These are phyloP conservation scores for Agrypnus murinus DNA, from an alignment of 2,888 invertebrate species.

Conservation along the genomic window DNA sequence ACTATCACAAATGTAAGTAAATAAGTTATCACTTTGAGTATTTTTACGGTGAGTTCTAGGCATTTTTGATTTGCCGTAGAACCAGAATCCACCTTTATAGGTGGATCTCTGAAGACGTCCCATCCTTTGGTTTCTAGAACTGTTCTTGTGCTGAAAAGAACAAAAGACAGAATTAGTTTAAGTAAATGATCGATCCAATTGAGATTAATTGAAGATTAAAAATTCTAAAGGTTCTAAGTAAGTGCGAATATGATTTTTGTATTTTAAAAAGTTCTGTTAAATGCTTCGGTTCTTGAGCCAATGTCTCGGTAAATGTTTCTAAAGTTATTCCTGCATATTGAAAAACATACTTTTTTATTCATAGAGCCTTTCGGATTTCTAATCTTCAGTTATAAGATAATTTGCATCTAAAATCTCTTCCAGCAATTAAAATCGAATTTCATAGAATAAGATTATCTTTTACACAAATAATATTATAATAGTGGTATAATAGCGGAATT, in stretches of 20 bases:
- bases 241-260: slow-evolving; percentile 19
- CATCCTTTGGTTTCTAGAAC: slow-evolving; percentile 94
- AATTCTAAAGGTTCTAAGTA: no score
- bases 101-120: slow-evolving; percentile 97
- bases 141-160: slow-evolving; percentile 82
- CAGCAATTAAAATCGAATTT: not conserved
- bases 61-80: slow-evolving; percentile 92
- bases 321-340: no score
- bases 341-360: no score
- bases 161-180: not conserved
- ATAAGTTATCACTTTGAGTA: slow-evolving; percentile 90
- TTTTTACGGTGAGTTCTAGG: slow-evolving; percentile 87
- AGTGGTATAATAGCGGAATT: slow-evolving; percentile 3
- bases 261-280: no score
- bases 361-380: no score
- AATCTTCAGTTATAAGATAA: not conserved
- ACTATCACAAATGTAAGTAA: slow-evolving; percentile 89
- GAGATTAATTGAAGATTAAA: no score
- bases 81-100: slow-evolving; percentile 90
- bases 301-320: no score
- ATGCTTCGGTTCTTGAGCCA: no score
- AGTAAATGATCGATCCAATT: not conserved
- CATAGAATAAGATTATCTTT: not conserved
- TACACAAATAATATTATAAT: not conserved
- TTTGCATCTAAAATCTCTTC: slow-evolving; percentile 11